phyloP scores from a whole-genome alignment of 2,888 invertebrate genomes.

The Cenopis cana region DNA sequence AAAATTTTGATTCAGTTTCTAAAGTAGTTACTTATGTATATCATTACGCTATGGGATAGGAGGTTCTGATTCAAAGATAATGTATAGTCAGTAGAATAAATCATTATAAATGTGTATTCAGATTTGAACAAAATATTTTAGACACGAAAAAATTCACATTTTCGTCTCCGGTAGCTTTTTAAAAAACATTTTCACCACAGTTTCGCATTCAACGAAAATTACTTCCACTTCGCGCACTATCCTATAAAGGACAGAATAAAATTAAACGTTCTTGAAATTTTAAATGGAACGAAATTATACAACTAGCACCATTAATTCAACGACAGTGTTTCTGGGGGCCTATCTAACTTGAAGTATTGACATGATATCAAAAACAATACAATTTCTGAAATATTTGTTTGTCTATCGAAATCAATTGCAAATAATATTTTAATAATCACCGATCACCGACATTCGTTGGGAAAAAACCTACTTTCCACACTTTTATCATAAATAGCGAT shows the following conservation, averaged over 20 bases:
- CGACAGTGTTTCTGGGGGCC: slow-evolving; percentile 3
- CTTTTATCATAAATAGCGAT: too few relatives aligned
- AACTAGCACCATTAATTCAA: slow-evolving; percentile 9
- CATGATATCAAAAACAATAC: not conserved
- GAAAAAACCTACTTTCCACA: too few relatives aligned
- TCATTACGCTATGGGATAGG: too few relatives aligned
- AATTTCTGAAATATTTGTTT: too few relatives aligned
- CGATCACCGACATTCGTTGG: too few relatives aligned
- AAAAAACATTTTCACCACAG: slow-evolving; percentile 10
- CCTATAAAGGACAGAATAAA: slow-evolving; percentile 16
- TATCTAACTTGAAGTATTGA: not conserved
- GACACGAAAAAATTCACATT: not conserved
- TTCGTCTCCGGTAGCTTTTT: not conserved
- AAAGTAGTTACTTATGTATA: too few relatives aligned
- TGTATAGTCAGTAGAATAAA: too few relatives aligned
- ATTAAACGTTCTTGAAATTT: slow-evolving; percentile 23
- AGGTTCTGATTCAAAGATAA: too few relatives aligned
- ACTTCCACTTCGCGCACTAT: slow-evolving; percentile 19
- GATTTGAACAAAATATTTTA: not conserved
- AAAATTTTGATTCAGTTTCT: too few relatives aligned
- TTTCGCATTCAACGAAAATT: slow-evolving; percentile 9
- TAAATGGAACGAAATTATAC: slow-evolving; percentile 10
- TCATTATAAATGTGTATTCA: too few relatives aligned
- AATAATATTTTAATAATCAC: too few relatives aligned
- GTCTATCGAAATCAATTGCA: too few relatives aligned